A percentile compares a stretch with the other conserved stretches of the same genome.
phyloP scores from a whole-genome alignment of 2,797 vertebrate species.

The Siniperca undulata region DNA sequence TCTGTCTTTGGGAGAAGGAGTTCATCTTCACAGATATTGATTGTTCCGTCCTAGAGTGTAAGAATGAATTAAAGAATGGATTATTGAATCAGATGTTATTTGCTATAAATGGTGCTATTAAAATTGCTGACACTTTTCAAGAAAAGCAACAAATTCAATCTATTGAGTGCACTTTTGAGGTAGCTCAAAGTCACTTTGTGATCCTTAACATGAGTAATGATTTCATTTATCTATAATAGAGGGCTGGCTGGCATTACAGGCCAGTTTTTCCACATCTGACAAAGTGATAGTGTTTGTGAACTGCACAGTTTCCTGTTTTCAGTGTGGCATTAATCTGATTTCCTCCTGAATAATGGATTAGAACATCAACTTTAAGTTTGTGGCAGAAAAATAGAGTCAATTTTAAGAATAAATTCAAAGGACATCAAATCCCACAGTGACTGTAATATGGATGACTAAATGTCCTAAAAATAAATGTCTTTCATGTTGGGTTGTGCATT shows the following conservation, averaged over 20 bases:
- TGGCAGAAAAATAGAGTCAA: not conserved
- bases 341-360: constrained; percentile 43
- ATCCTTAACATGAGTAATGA: constrained; percentile 26
- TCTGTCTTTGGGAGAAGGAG: constrained; percentile 11
- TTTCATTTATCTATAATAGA: constrained; percentile 31
- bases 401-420: constrained; percentile 23
- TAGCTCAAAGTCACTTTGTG: constrained; percentile 42
- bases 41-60: constrained; percentile 16
- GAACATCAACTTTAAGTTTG: constrained; percentile 20
- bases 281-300: constrained; percentile 35
- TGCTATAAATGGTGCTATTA: constrained; percentile 16
- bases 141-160: constrained; percentile 33
- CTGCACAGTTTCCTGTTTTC: constrained; percentile 46
- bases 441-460: not conserved
- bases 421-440: not conserved
- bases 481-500: constrained; percentile 1
- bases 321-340: constrained; percentile 41
- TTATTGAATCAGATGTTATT: constrained; percentile 31
- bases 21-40: constrained; percentile 53
- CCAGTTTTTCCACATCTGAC: constrained; percentile 31
- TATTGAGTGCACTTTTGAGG: constrained; percentile 6
- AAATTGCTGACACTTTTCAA: constrained; percentile 31
- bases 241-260: constrained; percentile 1
- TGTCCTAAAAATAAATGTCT: not conserved
- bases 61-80: constrained; percentile 33